A percentile compares a stretch with the other conserved stretches of the same genome.
Evolutionary conservation across 2,797 vertebrate genomes (phyloP).

Genomic region (Pitangus sulphuratus): DNA sequence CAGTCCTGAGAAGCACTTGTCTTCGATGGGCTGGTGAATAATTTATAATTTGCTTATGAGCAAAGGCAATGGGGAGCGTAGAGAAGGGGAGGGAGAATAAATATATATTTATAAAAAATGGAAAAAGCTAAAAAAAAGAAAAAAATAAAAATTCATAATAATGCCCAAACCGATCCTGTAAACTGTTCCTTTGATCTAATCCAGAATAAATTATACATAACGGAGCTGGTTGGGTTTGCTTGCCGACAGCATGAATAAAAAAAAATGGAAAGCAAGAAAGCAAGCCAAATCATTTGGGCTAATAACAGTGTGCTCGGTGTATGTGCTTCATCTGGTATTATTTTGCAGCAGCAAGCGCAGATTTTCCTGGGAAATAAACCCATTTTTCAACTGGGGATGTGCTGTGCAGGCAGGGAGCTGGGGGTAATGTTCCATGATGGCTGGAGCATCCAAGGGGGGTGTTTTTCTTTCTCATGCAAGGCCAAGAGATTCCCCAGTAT

Average conservation of each 20-base stretch:
- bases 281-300: neutral
- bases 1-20: conserved; percentile 15
- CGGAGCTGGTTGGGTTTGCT: conserved; percentile 11
- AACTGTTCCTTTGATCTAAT: conserved; percentile 58
- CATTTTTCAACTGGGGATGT: neutral
- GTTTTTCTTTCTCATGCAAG: neutral
- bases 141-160: neutral
- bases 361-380: conserved; percentile 20
- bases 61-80: neutral
- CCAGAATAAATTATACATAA: conserved; percentile 41
- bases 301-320: neutral
- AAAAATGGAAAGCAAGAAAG: neutral
- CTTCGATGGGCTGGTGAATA: conserved; percentile 31
- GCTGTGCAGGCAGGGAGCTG: neutral
- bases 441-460: neutral
- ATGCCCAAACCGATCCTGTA: conserved; percentile 24
- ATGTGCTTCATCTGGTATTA: neutral
- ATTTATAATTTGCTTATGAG: conserved; percentile 35
- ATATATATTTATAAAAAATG: conserved; percentile 60
- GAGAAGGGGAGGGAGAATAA: neutral
- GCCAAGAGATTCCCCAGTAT: neutral
- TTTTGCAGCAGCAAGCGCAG: neutral
- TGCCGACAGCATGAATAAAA: conserved; percentile 37
- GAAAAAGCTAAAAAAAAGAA: neutral
- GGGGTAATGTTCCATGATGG: neutral